Conservation (phyloP, 2,888 invertebrate genomes). For the Gnatocerus cornutus region DNA sequence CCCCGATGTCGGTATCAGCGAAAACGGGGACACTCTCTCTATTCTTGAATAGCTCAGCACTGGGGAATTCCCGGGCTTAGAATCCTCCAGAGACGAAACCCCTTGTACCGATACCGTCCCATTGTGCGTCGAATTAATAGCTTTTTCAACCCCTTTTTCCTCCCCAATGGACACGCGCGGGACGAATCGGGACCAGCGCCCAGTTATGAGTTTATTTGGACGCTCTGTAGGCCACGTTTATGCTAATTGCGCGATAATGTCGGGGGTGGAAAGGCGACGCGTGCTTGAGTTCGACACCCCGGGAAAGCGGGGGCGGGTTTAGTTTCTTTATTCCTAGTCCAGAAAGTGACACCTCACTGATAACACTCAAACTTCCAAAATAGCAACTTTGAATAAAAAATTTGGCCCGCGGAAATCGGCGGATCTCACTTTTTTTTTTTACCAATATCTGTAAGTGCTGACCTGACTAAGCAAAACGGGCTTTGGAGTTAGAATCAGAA, state of each 20-base stretch:
- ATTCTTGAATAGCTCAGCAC: slow-evolving; percentile 36
- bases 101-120: slow-evolving; percentile 31
- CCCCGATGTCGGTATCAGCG: slow-evolving; percentile 15
- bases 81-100: slow-evolving; percentile 32
- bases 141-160: slow-evolving; percentile 37
- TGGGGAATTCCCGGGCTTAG: slow-evolving; percentile 43
- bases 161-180: slow-evolving; percentile 20
- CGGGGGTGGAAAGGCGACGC: slow-evolving; percentile 23
- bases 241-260: slow-evolving; percentile 43
- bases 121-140: slow-evolving; percentile 43
- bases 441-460: too few species aligned
- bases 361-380: too few species aligned
- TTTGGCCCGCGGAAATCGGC: too few species aligned
- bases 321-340: too few species aligned
- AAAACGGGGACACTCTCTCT: slow-evolving; percentile 23
- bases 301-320: not conserved
- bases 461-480: too few species aligned
- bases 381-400: too few species aligned
- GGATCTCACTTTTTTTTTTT: too few species aligned
- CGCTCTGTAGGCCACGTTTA: slow-evolving; percentile 38
- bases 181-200: slow-evolving; percentile 23
- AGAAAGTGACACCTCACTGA: too few species aligned
- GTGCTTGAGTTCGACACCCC: not conserved
- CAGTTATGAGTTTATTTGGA: slow-evolving; percentile 1
- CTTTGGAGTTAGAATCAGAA: too few species aligned